Base-by-base conservation (phyloP, 2,888 invertebrate species). In the Ditylenchus weischeri region DNA sequence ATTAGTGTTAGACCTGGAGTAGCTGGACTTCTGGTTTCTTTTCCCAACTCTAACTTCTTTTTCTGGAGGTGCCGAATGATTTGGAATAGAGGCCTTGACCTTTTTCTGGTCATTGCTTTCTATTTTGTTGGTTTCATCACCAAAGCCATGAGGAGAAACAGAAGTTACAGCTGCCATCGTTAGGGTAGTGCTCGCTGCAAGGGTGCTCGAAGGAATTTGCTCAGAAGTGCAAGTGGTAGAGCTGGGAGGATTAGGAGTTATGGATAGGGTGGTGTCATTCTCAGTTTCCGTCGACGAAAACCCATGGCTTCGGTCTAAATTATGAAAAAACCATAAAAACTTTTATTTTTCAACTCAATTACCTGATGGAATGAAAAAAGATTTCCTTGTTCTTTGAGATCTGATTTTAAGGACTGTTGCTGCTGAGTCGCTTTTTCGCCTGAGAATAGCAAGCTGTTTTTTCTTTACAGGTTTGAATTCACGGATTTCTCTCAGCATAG, bases 1-100 rank as follows among this genome's bases (percentile, higher is more conserved):
- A 21, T 59, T 59, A 15, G 59, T 59, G 59, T 38, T 59, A 29
- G 59, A 59, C 59, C 59, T 59, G 23, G 59, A 36, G 23, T 59
- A 59, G 19, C 23, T 29, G 10, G 54, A 11, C 29, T n/a, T 54
- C 4, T 54, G 21, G 54, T 29, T 21, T 43, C 43, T 43, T 10
- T 15, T 15, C 8, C 43, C 43, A 13, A 15, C 43, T 43, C 43
- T 43, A 10, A 15, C 15, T 13, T 54, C 54, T 29, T 29, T 21
- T 54, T 23, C 29, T 54, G 54, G 29, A 15, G 54, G 7, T 29
- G 11, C 11, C 2, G 21, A 54, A 54, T 11, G 23, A 15, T 11
- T 54, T 18, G 21, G n/a, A 6, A 7, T 54, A 11, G 29, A 11
- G 29, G 54, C 21, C 29, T 29, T 29, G 29, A 29, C 54, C 10